These are phyloP conservation scores for Epinephelus moara DNA, from an alignment of 2,113 vertebrate species.

Conservation along the genomic window DNA sequence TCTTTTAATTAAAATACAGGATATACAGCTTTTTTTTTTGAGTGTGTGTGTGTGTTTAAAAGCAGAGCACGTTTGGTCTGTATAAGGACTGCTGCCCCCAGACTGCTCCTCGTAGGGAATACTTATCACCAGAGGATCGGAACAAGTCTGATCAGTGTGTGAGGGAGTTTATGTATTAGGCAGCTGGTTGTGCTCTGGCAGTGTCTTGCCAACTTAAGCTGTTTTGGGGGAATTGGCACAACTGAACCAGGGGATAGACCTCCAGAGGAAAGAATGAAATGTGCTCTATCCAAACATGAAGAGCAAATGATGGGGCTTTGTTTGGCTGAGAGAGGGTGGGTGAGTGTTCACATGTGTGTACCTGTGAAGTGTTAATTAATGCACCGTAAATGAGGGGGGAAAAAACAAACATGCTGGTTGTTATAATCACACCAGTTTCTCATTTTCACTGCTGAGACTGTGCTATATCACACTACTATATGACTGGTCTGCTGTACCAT, in stretches of 20 bases:
- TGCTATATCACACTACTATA: no score
- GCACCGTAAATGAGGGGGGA: constrained; percentile 19
- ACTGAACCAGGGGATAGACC: not conserved
- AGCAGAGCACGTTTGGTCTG: constrained; percentile 26
- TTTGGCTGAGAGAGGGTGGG: not conserved
- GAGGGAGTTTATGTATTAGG: not conserved
- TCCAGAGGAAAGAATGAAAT: not conserved
- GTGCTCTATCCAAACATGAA: not conserved
- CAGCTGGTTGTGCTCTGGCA: not conserved
- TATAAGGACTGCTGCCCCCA: constrained; percentile 9
- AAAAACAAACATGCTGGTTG: not conserved
- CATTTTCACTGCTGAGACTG: not conserved
- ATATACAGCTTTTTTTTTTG: not conserved
- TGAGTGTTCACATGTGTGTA: constrained; percentile 46
- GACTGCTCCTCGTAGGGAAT: constrained; percentile 39
- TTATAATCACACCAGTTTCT: constrained; percentile 4
- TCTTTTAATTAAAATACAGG: constrained; percentile 2
- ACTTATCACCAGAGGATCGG: constrained; percentile 28
- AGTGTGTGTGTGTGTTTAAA: constrained; percentile 16
- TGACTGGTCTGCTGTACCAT: not conserved
- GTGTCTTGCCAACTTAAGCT: constrained; percentile 2
- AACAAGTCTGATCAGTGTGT: constrained; percentile 25
- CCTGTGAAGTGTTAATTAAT: constrained; percentile 61
- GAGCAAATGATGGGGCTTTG: constrained; percentile 5
- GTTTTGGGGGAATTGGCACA: constrained; percentile 9